phyloP scores from a whole-genome alignment of 1,140 invertebrate genomes.

The Diachasma alloeum region DNA sequence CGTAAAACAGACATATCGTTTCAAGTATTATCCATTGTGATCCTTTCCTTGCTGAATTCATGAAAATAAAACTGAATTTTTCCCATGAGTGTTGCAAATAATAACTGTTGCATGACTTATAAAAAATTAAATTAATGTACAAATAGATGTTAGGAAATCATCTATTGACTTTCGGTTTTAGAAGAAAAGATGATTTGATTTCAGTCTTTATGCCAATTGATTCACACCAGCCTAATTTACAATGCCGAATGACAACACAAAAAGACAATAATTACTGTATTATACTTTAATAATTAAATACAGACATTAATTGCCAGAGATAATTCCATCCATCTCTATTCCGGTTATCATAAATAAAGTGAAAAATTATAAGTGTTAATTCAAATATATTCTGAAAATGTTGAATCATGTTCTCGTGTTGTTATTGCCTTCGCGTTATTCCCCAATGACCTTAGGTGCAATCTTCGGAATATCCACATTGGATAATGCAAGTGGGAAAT shows the following conservation, averaged over 20 bases:
- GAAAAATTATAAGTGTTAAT: constrained; percentile 3
- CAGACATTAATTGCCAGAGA: background rate
- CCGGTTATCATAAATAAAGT: background rate
- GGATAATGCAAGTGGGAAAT: background rate
- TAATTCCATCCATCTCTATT: background rate
- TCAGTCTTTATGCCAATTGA: background rate
- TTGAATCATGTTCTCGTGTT: background rate
- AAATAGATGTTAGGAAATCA: background rate
- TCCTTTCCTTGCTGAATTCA: background rate
- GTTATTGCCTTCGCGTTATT: background rate
- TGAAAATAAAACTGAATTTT: background rate
- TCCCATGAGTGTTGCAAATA: background rate
- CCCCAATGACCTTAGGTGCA: background rate
- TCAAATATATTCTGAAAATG: constrained; percentile 3
- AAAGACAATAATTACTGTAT: constrained; percentile 1
- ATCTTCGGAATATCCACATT: background rate
- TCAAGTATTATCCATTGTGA: constrained; percentile 5
- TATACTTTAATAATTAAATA: background rate
- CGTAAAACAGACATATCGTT: constrained; percentile 12
- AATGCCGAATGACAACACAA: background rate
- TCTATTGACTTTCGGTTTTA: background rate
- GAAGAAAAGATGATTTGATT: background rate
- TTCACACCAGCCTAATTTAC: background rate
- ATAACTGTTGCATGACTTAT: background rate
- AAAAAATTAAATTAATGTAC: background rate